Percentiles rank a stretch among this genome's conserved stretches.
Conservation (phyloP, 2,113 vertebrate genomes). For the Austrofundulus limnaeus region DNA sequence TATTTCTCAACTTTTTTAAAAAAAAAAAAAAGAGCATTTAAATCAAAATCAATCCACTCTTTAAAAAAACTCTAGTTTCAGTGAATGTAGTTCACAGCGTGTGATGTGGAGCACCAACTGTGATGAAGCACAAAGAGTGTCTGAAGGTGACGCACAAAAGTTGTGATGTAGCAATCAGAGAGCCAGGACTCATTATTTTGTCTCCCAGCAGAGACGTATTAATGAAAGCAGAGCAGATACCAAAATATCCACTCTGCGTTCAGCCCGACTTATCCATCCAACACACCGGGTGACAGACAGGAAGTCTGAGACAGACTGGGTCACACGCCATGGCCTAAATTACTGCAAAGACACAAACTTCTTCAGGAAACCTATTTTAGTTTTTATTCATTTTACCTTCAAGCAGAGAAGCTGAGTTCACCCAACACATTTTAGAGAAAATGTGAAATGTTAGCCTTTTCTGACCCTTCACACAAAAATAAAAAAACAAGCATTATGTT, state of each 20-base stretch:
- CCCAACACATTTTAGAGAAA: too few relatives aligned
- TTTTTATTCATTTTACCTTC: not conserved
- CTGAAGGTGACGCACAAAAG: conserved; percentile 50
- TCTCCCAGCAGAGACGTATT: conserved; percentile 59
- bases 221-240: conserved; percentile 51
- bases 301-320: conserved; percentile 12
- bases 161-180: conserved; percentile 59
- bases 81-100: conserved; percentile 32
- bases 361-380: not conserved
- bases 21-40: not conserved
- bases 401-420: too few relatives aligned
- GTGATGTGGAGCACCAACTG: conserved; percentile 39
- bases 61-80: conserved; percentile 13
- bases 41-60: conserved; percentile 4
- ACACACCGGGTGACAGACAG: conserved; percentile 11
- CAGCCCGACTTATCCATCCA: conserved; percentile 15
- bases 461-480: too few relatives aligned
- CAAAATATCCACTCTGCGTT: conserved; percentile 52
- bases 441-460: too few relatives aligned
- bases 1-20: not conserved
- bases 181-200: conserved; percentile 57
- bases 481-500: too few relatives aligned
- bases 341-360: not conserved
- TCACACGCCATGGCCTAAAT: conserved; percentile 18
- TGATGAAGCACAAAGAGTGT: conserved; percentile 51